phyloP scores from a whole-genome alignment of 2,888 invertebrate genomes.

The Drosophila fungiperda region DNA sequence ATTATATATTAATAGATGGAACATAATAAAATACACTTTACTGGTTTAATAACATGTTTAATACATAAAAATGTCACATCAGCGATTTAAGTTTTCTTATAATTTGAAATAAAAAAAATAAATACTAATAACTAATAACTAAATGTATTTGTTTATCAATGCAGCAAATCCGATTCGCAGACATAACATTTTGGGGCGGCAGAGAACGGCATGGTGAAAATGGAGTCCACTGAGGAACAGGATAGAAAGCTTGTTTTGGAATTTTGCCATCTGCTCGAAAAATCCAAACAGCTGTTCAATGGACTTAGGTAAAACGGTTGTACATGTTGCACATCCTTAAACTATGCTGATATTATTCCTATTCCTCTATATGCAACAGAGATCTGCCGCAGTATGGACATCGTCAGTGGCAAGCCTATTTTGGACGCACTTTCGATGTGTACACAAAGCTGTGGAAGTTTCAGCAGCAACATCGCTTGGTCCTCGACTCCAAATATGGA shows the following conservation, averaged over 20 bases:
- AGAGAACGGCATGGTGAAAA: slow-evolving; percentile 88
- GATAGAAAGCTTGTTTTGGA: slow-evolving; percentile 97
- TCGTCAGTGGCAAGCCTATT: slow-evolving; percentile 99
- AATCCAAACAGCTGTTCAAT: slow-evolving; percentile 98
- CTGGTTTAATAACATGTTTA: neutral
- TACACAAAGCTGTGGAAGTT: slow-evolving; percentile 99
- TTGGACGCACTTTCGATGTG: slow-evolving; percentile 98
- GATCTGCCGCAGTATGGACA: slow-evolving; percentile 98
- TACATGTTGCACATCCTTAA: neutral
- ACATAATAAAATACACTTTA: neutral
- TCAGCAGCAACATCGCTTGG: slow-evolving; percentile 97
- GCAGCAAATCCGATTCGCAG: slow-evolving; percentile 80
- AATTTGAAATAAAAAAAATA: too few relatives aligned
- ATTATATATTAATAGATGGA: neutral
- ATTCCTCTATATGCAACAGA: slow-evolving; percentile 86
- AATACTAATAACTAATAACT: neutral
- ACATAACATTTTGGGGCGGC: slow-evolving; percentile 84
- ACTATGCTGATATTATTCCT: neutral
- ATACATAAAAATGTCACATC: neutral
- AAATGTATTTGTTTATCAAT: slow-evolving; percentile 23
- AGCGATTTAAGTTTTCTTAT: neutral
- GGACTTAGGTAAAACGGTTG: slow-evolving; percentile 90
- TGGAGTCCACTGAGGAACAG: slow-evolving; percentile 93
- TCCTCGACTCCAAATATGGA: slow-evolving; percentile 96
- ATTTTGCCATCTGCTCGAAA: slow-evolving; percentile 97